Evolutionary conservation across 2,113 vertebrate genomes (phyloP).

Genomic region (Poeciliopsis retropinna): DNA sequence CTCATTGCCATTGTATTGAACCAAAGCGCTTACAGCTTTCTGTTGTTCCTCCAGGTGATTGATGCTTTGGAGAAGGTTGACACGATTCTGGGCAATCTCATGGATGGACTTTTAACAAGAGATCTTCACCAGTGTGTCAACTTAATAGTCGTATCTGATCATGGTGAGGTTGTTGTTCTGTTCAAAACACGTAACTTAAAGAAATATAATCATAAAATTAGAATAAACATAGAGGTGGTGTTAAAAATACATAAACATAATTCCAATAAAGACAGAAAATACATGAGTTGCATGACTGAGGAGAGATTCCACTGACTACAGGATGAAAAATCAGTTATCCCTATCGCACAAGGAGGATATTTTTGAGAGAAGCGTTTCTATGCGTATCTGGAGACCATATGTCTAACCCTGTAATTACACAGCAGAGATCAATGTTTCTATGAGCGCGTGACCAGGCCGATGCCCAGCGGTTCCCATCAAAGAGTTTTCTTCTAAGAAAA

Average conservation of each 20-base stretch:
- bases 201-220: too few relatives aligned
- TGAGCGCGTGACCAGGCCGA: constrained; percentile 14
- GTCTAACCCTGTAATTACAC: constrained; percentile 57
- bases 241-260: background rate
- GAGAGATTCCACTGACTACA: background rate
- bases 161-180: constrained; percentile 82
- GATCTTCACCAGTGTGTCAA: constrained; percentile 89
- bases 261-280: background rate
- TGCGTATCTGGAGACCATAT: constrained; percentile 44
- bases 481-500: constrained; percentile 13
- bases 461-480: constrained; percentile 21
- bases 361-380: background rate
- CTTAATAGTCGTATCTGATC: constrained; percentile 90
- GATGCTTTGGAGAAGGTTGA: constrained; percentile 85
- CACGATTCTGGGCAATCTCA: constrained; percentile 83
- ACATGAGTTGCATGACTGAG: background rate
- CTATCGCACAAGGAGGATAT: background rate
- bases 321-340: constrained; percentile 1
- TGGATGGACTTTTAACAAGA: constrained; percentile 89
- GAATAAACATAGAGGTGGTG: background rate
- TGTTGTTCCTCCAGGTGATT: constrained; percentile 78
- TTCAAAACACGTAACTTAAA: too few relatives aligned
- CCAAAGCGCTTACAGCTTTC: background rate
- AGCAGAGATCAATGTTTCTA: constrained; percentile 3
- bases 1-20: background rate